Conservation (phyloP, 2,113 vertebrate genomes). For the Ciconia stormi region DNA sequence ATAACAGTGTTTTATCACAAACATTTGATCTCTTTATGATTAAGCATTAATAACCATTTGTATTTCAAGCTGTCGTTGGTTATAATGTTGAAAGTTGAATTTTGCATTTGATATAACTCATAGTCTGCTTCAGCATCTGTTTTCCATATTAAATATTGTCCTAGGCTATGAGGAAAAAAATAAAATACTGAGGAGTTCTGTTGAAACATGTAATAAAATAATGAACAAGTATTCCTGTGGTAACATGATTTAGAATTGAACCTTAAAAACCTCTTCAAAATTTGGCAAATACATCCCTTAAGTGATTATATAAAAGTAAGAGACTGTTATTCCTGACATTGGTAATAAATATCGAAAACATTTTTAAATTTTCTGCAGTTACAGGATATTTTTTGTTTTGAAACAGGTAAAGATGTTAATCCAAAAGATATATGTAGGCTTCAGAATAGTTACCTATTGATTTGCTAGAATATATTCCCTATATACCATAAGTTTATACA, state of each 20-base stretch:
- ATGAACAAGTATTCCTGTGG: constrained; percentile 35
- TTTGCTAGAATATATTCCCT: not conserved
- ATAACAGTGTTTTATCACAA: not conserved
- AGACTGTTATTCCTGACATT: not conserved
- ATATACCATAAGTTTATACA: not conserved
- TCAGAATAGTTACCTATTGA: not conserved
- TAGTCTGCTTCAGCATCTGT: constrained; percentile 7
- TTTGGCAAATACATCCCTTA: not conserved
- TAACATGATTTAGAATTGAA: constrained; percentile 33
- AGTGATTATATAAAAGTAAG: not conserved
- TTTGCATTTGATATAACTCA: not conserved
- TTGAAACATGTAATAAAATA: constrained; percentile 20
- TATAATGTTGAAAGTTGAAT: not conserved
- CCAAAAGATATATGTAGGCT: not conserved
- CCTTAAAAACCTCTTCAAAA: not conserved
- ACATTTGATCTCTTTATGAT: not conserved
- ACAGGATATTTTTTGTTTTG: not conserved
- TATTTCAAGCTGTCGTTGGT: not conserved
- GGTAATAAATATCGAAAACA: constrained; percentile 13
- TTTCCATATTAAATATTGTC: constrained; percentile 17
- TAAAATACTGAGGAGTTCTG: constrained; percentile 5
- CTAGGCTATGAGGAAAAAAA: not conserved
- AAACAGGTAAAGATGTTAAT: not conserved
- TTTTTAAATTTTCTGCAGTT: not conserved
- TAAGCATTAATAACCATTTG: not conserved